Evolutionary conservation across 2,888 invertebrate genomes (phyloP).

Genomic region (Andrena haemorrhoa): DNA sequence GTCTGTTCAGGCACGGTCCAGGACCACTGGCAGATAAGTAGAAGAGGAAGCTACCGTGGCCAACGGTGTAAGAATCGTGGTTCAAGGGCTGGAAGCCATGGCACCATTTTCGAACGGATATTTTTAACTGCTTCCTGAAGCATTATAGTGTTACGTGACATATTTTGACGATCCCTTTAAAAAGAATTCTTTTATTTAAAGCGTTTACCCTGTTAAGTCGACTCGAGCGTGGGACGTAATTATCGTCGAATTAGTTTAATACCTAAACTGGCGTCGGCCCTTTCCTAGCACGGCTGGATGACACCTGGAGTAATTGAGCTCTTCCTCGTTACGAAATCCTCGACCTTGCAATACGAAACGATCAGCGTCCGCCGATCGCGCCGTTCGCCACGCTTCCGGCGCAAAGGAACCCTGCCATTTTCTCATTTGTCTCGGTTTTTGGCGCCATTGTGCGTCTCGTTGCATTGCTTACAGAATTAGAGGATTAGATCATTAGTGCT

Average conservation of each 20-base stretch:
- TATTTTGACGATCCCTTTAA: background rate
- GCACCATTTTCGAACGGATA: background rate
- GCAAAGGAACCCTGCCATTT: background rate
- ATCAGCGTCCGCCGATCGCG: slow-evolving; percentile 3
- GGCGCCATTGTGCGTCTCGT: background rate
- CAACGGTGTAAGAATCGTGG: background rate
- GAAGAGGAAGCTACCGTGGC: too few relatives aligned
- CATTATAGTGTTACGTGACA: background rate
- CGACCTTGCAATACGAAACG: slow-evolving; percentile 35
- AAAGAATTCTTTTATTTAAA: slow-evolving; percentile 41
- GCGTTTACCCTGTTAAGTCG: slow-evolving; percentile 48
- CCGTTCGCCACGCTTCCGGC: slow-evolving; percentile 13
- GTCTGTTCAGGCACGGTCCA: too few relatives aligned
- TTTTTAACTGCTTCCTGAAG: background rate
- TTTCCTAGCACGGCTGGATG: slow-evolving; percentile 29
- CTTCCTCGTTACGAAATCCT: slow-evolving; percentile 54
- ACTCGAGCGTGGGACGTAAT: slow-evolving; percentile 53
- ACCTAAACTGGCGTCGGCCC: slow-evolving; percentile 33
- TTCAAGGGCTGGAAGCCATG: background rate
- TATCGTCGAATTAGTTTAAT: slow-evolving; percentile 48
- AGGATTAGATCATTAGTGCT: background rate
- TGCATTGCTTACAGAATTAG: background rate
- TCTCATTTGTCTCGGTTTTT: background rate
- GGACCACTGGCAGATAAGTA: too few relatives aligned
- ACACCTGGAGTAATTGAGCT: slow-evolving; percentile 47